Base-by-base conservation (phyloP, 2,113 vertebrate species). In the Potamarius usumacintae region DNA sequence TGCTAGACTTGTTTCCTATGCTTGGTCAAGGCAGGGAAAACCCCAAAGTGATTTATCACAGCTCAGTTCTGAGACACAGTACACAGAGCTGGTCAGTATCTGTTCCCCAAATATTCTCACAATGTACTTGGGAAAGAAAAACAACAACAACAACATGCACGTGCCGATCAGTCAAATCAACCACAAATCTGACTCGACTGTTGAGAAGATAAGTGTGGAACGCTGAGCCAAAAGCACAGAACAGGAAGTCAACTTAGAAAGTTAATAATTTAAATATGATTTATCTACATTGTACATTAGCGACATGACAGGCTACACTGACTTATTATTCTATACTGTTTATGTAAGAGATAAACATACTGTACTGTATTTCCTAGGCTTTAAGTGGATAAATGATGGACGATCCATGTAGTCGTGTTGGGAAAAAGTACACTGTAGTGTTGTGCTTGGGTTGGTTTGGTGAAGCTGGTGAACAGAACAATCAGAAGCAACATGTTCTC, bases 1-100 rank as follows among this genome's bases (percentile, higher is more conserved):
- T 72, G 85, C 58, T 86, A 48, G 20, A 11, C 60, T 79, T 27
- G 22, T 63, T 86, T 57, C 63, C 76, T 62, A 80, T 80, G 74
- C 58, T 14, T 18, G 85, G 48, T 72, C 60, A 62, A 18, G 34
- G 27, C 77, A 82, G 77, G 63, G 50, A 42, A 86, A 86, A 71
- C 30, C 62, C 53, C 52, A 58, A 50, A 58, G 34, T 60, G 72
- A 48, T 82, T 58, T 53, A 86, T 58, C 72, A 30, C 72, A 27
- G 57, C 18, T 65, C n/a, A 1, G 4, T 52, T 50, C 48, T 52
- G 48, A 77, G 22, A 8, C 48, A 14, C 34, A 5, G 71, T 2
- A 50, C 71, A 74, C 72, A 30, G 7, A 30, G 62, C 62, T 12
- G 65, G 63, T n/a, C 5, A 34, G 30, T 30, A 60, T 20, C 57